phyloP scores from a whole-genome alignment of 2,888 invertebrate species.

The Aporophyla lueneburgensis region DNA sequence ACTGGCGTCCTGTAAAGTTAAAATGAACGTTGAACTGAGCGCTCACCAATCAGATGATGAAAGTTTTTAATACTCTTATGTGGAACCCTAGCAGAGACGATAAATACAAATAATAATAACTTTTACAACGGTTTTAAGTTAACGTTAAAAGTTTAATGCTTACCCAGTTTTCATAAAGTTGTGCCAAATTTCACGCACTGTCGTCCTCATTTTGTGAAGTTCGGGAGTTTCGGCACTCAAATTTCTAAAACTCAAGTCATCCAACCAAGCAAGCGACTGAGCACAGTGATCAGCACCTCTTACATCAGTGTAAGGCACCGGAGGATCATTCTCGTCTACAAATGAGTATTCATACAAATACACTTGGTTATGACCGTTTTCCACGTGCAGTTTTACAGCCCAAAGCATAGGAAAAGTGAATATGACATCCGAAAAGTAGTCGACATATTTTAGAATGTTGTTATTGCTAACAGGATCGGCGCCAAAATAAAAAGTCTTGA shows the following conservation, averaged over 20 bases:
- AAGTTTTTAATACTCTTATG: no score
- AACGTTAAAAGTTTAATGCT: not conserved
- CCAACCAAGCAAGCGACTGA: conserved; percentile 67
- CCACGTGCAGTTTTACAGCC: conserved; percentile 69
- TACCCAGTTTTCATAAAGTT: conserved; percentile 30
- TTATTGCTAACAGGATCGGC: conserved; percentile 67
- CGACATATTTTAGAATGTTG: conserved; percentile 70
- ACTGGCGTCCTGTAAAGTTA: not conserved
- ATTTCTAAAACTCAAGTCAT: conserved; percentile 14
- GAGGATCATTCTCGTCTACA: conserved; percentile 64
- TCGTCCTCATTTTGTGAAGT: conserved; percentile 34
- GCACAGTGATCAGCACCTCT: conserved; percentile 70
- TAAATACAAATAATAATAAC: not conserved
- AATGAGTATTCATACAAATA: conserved; percentile 76
- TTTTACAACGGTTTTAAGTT: not conserved
- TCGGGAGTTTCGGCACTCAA: conserved; percentile 27
- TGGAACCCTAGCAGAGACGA: no score
- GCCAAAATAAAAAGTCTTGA: conserved; percentile 74
- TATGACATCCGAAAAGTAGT: conserved; percentile 80
- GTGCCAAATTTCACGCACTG: conserved; percentile 40
- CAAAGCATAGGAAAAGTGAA: conserved; percentile 71
- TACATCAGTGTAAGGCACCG: conserved; percentile 60
- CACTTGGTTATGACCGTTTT: conserved; percentile 74
- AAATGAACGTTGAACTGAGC: not conserved
- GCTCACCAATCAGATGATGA: no score